Percentiles rank a stretch among this genome's conserved stretches.
phyloP scores from a whole-genome alignment of 2,797 vertebrate genomes.

The Etheostoma nigrum region DNA sequence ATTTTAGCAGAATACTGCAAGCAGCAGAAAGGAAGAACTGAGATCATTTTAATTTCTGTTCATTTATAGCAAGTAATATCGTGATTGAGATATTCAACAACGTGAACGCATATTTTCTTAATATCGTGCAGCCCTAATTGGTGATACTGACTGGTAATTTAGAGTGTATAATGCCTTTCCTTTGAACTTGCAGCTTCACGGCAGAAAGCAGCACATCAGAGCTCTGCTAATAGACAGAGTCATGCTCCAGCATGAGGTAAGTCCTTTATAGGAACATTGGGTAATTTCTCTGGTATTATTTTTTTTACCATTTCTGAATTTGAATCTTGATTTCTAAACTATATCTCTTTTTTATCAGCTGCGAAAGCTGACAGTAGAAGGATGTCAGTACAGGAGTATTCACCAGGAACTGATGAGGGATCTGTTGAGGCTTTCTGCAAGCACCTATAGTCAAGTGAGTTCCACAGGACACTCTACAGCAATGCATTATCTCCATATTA shows the following conservation, averaged over 20 bases:
- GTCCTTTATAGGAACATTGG: neutral
- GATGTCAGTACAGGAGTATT: slow-evolving; percentile 93
- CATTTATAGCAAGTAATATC: too few relatives aligned
- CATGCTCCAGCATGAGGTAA: slow-evolving; percentile 98
- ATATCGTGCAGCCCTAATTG: too few relatives aligned
- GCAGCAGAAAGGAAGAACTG: too few relatives aligned
- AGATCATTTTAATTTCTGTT: too few relatives aligned
- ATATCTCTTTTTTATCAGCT: slow-evolving; percentile 80
- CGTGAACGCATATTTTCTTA: too few relatives aligned
- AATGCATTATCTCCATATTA: neutral
- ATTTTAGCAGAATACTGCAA: too few relatives aligned
- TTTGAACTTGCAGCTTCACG: slow-evolving; percentile 88
- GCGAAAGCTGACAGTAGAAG: slow-evolving; percentile 94
- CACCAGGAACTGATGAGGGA: slow-evolving; percentile 95
- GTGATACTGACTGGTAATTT: neutral
- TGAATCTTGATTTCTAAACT: slow-evolving; percentile 2
- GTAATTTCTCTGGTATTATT: neutral
- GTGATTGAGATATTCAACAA: too few relatives aligned
- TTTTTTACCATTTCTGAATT: slow-evolving; percentile 8
- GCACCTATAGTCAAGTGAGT: slow-evolving; percentile 95
- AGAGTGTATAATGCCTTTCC: slow-evolving; percentile 3
- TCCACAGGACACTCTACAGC: neutral
- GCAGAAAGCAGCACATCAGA: slow-evolving; percentile 97
- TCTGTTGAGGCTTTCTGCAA: slow-evolving; percentile 94
- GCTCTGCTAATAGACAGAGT: slow-evolving; percentile 96